A percentile compares a stretch with the other conserved stretches of the same genome.
These are phyloP conservation scores for Pterophyllum scalare DNA, from an alignment of 2,113 vertebrate species.

Conservation along the genomic window DNA sequence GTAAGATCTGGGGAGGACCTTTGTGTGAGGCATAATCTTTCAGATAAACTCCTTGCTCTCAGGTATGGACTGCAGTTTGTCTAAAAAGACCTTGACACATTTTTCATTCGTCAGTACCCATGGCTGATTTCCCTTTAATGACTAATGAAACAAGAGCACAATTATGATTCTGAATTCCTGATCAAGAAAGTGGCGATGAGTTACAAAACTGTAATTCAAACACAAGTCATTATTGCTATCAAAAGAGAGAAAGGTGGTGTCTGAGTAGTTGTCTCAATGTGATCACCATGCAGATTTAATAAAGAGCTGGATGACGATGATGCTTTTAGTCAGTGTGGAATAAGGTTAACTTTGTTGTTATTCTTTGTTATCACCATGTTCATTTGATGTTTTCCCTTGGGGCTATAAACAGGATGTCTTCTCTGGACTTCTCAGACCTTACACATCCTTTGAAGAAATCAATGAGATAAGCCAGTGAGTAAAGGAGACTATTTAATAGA, in stretches of 20 bases:
- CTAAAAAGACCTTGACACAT: not conserved
- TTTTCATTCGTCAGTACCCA: not conserved
- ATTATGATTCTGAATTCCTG: not conserved
- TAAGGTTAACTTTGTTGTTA: constrained; percentile 13
- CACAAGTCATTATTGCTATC: not conserved
- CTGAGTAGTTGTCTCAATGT: not conserved
- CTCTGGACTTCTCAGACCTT: constrained; percentile 24
- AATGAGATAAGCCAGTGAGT: constrained; percentile 17
- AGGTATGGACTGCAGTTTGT: not conserved
- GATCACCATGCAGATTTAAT: not conserved
- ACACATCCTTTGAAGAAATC: constrained; percentile 39
- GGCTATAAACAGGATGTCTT: constrained; percentile 33
- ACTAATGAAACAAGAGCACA: not conserved
- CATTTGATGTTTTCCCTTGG: constrained; percentile 2
- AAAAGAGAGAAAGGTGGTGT: not conserved
- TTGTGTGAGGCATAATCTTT: not conserved
- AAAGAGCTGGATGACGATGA: not conserved
- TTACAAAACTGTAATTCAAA: not conserved
- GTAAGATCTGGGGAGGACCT: not conserved
- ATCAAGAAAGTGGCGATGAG: not conserved
- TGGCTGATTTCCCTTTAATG: not conserved
- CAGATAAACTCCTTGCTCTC: not conserved
- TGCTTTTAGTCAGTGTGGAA: not conserved
- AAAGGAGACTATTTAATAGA: constrained; percentile 3
- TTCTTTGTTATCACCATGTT: not conserved